Base-by-base conservation (phyloP, 2,888 invertebrate genomes). In the Mimas tiliae region DNA sequence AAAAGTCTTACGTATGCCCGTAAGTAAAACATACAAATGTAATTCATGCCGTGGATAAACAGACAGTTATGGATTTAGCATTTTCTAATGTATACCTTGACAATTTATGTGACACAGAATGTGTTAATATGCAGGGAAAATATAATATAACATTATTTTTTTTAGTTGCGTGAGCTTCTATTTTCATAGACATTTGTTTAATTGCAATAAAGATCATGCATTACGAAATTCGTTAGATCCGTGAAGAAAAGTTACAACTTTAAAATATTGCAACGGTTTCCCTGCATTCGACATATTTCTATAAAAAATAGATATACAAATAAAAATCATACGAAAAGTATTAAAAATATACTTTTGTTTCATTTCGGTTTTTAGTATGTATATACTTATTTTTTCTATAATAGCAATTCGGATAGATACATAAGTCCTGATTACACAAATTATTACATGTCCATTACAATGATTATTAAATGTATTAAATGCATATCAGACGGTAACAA, bases 371-470 rank as follows among this genome's bases (percentile, higher is more conserved):
- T 58, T 16, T 38, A 34, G 34, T 58, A 21, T 58, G 42, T 19
- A 42, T 12, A n/a, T n/a, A n/a, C n/a, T n/a, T n/a, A n/a, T 42
- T 58, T 58, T 58, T 2, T 42, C 16, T 12, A 19, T 58, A 27
- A 27, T 27, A 58, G 19, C 58, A 58, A 58, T 58, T 58, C 58
- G 38, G 58, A 58, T 58, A 58, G 42, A 58, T 58, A 58, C 58
- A 58, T 58, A 42, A 58, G 42, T 42, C 21, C 42, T 19, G 58
- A 58, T 58, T 58, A 58, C 58, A 58, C 19, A 58, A 58, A 58
- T 38, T 38, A 38, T 42, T 42, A 38, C 42, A 58, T 58, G 38
- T 16, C 58, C 58, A 58, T 58, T 58, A 58, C 42, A 58, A 19
- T 58, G 34, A 55, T 38, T 3, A 27, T n/a, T n/a, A n/a, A n/a